Evolutionary conservation across 2,797 vertebrate species (phyloP), one percentile per base, ranked within the genome.

Genomic region (Nothura maculosa): DNA sequence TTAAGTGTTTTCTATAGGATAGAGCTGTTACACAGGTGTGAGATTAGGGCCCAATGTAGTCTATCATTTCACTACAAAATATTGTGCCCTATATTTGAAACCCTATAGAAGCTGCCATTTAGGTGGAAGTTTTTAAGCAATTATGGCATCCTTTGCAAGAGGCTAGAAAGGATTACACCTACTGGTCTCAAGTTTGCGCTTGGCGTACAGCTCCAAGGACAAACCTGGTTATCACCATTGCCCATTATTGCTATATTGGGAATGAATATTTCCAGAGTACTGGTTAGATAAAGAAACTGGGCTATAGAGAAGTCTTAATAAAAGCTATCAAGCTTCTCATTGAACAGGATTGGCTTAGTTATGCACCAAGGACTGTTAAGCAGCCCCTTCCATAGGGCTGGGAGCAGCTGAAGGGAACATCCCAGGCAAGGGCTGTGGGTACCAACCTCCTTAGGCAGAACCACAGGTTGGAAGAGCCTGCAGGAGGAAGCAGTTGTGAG

Each of bases 391-490:
- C 40, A 27, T n/a, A 5, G 5, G 19, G 45, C 10, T 1, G 12
- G 54, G 28, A 48, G 9, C 4, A 8, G 0, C 1, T 16, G 15
- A 87, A 38, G 20, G 20, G 40, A 17, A 19, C 32, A 61, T 9
- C 32, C 77, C 32, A 58, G 54, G n/a, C 24, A 4, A 55, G 4
- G 24, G 43, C 38, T 76, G 42, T 1, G 1, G 12, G 40, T 72
- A 13, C 34, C 1, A 0, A 48, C 1, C 20, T 32, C 38, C n/a
- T 1, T 2, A 12, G 47, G 12, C 43, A 54, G 34, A 93, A 42
- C 0, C 0, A 21, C 25, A 72, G 30, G 28, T 18, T 36, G 18
- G 18, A 10, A 27, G 19, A 0, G 0, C 2, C 21, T 28, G 19
- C 20, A 60, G 47, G 34, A 75, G 36, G 45, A 64, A 75, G 34